Evolutionary conservation across 2,888 invertebrate species (phyloP).

Genomic region (Allacma fusca): DNA sequence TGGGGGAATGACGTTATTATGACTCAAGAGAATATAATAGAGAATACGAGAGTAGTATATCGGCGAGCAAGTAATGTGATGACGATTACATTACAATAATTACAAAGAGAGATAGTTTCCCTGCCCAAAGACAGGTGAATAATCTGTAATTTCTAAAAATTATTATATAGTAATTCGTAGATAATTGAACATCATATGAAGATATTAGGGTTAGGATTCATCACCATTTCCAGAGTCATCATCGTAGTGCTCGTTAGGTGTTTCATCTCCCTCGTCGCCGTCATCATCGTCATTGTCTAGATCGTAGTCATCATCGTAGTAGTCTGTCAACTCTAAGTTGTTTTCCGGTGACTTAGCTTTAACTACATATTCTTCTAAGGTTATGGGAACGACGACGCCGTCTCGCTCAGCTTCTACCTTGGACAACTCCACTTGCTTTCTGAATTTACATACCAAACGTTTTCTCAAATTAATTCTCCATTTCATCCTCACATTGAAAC

Average conservation of each 20-base stretch:
- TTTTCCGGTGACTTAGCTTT: conserved; percentile 85
- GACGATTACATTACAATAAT: conserved; percentile 19
- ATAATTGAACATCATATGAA: conserved; percentile 24
- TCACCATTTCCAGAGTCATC: conserved; percentile 62
- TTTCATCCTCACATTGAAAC: no score
- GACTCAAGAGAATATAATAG: conserved; percentile 1
- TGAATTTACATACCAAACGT: conserved; percentile 65
- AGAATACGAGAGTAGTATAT: neutral
- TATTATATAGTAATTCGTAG: conserved; percentile 21
- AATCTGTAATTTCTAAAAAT: conserved; percentile 22
- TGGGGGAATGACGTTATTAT: neutral
- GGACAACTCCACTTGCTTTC: conserved; percentile 96
- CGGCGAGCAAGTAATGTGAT: conserved; percentile 9
- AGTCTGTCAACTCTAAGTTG: conserved; percentile 89
- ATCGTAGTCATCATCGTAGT: conserved; percentile 95
- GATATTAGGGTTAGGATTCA: conserved; percentile 54
- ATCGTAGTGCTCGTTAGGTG: conserved; percentile 61
- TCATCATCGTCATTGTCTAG: conserved; percentile 71
- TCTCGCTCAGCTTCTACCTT: conserved; percentile 95
- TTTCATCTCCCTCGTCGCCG: conserved; percentile 63
- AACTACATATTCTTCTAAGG: conserved; percentile 98
- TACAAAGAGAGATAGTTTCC: conserved; percentile 12
- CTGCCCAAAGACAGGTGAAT: neutral
- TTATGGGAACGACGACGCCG: conserved; percentile 94
- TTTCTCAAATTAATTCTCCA: neutral